Base-by-base conservation (phyloP, 2,888 invertebrate genomes). In the Lithosia quadra region DNA sequence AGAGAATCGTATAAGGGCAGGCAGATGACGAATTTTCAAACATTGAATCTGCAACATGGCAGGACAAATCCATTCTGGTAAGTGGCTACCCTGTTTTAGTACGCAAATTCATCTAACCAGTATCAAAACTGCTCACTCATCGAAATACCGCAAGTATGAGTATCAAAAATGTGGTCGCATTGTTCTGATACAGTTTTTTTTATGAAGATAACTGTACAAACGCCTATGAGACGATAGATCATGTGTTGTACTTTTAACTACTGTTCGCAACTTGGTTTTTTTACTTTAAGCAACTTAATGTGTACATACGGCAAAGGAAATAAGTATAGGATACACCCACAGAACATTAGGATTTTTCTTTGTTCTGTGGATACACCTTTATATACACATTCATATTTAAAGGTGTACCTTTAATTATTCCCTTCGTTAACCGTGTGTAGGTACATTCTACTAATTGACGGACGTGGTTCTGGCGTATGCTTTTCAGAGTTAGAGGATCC, bases 111-210 rank as follows among this genome's bases (percentile, higher is more conserved):
- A 61, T 28, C 22, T 56, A 75, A 76, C 78, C 68, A 74, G 73
- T 74, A 81, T 66, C 73, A 77, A 79, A 82, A 78, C 67, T 65
- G 81, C 84, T 71, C 68, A 73, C 76, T 86, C 86, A 87, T 84
- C 74, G 73, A 68, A 76, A 85, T 88, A 89, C 86, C 90, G 90
- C 84, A 87, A 86, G 78, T 81, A 86, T 83, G 86, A 86, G 79
- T 81, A 86, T 85, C 87, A 81, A 89, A 84, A 86, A 80, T 84
- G 83, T 82, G 79, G 78, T 84, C 81, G 79, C 78, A 75, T 80
- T 80, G 79, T 82, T 80, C 73, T 74, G 75, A 73, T 75, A 80
- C 75, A 74, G 53, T 62, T 68, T 78, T 78, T 74, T 72, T 67
- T 21, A 24, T 4, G 28, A 28, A 57, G n/a, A 43, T 87, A 88